A percentile compares a stretch with the other conserved stretches of the same genome.
Evolutionary conservation across 1,140 invertebrate genomes (phyloP).

Genomic region (Cephus cinctus): DNA sequence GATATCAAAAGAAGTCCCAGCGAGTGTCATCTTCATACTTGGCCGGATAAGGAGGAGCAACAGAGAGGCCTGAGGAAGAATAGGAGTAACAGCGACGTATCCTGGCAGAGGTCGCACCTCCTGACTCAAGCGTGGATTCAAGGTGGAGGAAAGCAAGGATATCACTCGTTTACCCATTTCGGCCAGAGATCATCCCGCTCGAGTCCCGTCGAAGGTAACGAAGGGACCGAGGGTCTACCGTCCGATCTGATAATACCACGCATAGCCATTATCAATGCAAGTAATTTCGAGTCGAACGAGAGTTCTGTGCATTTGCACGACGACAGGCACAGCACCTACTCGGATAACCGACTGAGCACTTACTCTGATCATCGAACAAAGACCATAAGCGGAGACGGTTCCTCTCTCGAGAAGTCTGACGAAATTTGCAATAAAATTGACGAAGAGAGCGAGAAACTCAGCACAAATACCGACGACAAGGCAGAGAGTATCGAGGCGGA

Average conservation of each 20-base stretch:
- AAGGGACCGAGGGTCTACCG: slow-evolving; percentile 15
- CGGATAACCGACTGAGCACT: slow-evolving; percentile 26
- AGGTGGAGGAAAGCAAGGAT: slow-evolving; percentile 29
- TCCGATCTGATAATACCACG: slow-evolving; percentile 40
- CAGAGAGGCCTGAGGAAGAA: slow-evolving; percentile 26
- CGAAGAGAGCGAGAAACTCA: slow-evolving; percentile 25
- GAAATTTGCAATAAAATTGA: slow-evolving; percentile 23
- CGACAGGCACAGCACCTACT: slow-evolving; percentile 28
- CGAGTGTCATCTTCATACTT: slow-evolving; percentile 29
- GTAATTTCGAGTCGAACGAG: slow-evolving; percentile 49
- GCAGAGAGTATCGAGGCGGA: background rate
- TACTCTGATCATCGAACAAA: slow-evolving; percentile 39
- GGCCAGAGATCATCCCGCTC: slow-evolving; percentile 16
- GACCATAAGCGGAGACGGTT: slow-evolving; percentile 37
- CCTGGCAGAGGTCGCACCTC: slow-evolving; percentile 42
- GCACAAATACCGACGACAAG: background rate
- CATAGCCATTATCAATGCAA: slow-evolving; percentile 52
- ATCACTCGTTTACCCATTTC: slow-evolving; percentile 26
- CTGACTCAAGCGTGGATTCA: slow-evolving; percentile 36
- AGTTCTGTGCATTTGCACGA: slow-evolving; percentile 46
- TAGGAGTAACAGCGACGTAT: slow-evolving; percentile 45
- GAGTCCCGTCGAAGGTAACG: slow-evolving; percentile 14
- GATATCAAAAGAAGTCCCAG: slow-evolving; percentile 31
- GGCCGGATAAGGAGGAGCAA: slow-evolving; percentile 22
- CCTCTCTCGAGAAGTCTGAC: slow-evolving; percentile 37